These are phyloP conservation scores for Desoria tigrina DNA, from an alignment of 2,888 invertebrate genomes.

Conservation along the genomic window DNA sequence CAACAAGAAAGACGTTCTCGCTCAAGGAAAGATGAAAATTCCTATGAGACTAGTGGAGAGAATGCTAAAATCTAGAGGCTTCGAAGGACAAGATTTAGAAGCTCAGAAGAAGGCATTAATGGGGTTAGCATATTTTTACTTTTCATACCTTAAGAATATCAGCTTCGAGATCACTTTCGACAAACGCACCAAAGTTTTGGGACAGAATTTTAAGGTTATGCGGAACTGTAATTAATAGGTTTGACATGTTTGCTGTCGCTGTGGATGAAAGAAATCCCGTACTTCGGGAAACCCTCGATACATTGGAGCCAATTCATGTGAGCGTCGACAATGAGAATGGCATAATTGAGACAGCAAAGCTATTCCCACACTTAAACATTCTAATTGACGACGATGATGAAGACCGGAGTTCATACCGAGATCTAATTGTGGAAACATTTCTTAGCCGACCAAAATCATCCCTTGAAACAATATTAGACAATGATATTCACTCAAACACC, in stretches of 20 bases:
- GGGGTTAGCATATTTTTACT: slow-evolving; percentile 13
- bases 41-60: slow-evolving; percentile 18
- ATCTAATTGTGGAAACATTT: slow-evolving; percentile 10
- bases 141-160: neutral
- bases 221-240: slow-evolving; percentile 12
- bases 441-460: slow-evolving; percentile 7
- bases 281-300: slow-evolving; percentile 5
- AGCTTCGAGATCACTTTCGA: no score
- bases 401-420: neutral
- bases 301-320: slow-evolving; percentile 25
- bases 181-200: no score
- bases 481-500: no score
- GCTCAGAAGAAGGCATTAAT: slow-evolving; percentile 32
- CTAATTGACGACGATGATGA: slow-evolving; percentile 25
- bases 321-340: slow-evolving; percentile 18
- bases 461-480: slow-evolving; percentile 7
- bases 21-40: slow-evolving; percentile 22
- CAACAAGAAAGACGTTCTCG: slow-evolving; percentile 22
- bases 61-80: slow-evolving; percentile 11
- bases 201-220: no score
- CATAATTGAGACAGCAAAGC: slow-evolving; percentile 22
- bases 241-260: slow-evolving; percentile 23
- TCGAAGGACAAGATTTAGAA: slow-evolving; percentile 19
- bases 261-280: slow-evolving; percentile 18
- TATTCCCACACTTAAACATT: slow-evolving; percentile 29